These are phyloP conservation scores for Choristoneura fumiferana DNA, from an alignment of 1,140 invertebrate genomes.

Conservation along the genomic window DNA sequence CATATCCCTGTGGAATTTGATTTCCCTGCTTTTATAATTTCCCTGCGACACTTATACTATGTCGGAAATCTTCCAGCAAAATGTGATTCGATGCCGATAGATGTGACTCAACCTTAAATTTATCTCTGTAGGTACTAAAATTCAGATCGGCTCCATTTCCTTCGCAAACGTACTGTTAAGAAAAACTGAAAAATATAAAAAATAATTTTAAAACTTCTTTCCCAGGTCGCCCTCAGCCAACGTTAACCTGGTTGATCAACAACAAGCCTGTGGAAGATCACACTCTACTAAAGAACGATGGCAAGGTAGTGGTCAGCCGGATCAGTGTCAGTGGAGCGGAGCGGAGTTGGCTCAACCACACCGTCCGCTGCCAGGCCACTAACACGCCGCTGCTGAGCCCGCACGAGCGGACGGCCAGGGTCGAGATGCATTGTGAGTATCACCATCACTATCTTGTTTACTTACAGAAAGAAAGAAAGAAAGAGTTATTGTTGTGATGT, in stretches of 20 bases:
- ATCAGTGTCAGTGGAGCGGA: conserved; percentile 84
- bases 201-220: conserved; percentile 27
- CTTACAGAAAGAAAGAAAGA: too few relatives aligned
- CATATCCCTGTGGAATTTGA: too few relatives aligned
- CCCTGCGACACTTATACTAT: too few relatives aligned
- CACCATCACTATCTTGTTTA: neutral
- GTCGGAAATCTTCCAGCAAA: too few relatives aligned
- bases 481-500: too few relatives aligned
- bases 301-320: conserved; percentile 86
- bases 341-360: conserved; percentile 88
- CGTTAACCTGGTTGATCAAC: conserved; percentile 88
- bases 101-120: too few relatives aligned
- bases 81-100: too few relatives aligned
- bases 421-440: conserved; percentile 89
- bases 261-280: conserved; percentile 82
- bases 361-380: conserved; percentile 89
- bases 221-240: conserved; percentile 89
- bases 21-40: too few relatives aligned
- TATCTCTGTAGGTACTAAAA: too few relatives aligned
- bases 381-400: conserved; percentile 91
- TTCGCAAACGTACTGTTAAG: too few relatives aligned
- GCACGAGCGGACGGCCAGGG: conserved; percentile 85
- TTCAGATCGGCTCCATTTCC: too few relatives aligned
- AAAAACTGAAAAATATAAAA: too few relatives aligned
- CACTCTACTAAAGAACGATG: conserved; percentile 80